These are phyloP conservation scores for Antheraea pernyi DNA, from an alignment of 1,140 invertebrate species.

Conservation along the genomic window DNA sequence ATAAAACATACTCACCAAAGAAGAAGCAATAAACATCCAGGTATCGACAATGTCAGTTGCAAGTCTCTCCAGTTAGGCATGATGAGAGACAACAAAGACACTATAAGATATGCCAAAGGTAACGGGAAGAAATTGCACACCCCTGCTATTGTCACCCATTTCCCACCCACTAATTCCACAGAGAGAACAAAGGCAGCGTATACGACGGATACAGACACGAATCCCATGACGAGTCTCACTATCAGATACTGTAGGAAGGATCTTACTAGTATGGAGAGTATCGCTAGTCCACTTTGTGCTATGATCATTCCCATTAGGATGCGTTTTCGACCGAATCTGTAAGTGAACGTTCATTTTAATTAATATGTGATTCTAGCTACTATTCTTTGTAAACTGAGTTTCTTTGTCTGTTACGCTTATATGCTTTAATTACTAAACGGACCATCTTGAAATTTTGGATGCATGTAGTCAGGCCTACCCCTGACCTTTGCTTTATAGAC, in stretches of 20 bases:
- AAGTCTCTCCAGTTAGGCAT: constrained; percentile 87
- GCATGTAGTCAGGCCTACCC: no score
- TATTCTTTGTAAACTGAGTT: no score
- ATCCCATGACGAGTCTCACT: constrained; percentile 82
- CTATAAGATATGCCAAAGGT: constrained; percentile 85
- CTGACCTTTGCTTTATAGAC: no score
- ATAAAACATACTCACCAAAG: constrained; percentile 79
- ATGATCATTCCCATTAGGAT: constrained; percentile 85
- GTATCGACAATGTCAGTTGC: constrained; percentile 85
- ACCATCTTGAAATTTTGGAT: no score
- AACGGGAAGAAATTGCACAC: constrained; percentile 87
- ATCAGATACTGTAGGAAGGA: constrained; percentile 84
- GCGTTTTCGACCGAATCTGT: constrained; percentile 86
- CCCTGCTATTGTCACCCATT: constrained; percentile 86
- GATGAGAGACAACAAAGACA: constrained; percentile 85
- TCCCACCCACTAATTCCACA: constrained; percentile 86
- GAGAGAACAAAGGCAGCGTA: constrained; percentile 86
- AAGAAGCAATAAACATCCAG: constrained; percentile 83
- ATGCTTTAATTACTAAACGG: no score
- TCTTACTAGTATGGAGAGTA: constrained; percentile 81
- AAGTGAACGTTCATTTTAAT: constrained; percentile 25
- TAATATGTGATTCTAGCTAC: no score
- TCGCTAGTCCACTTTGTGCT: constrained; percentile 83
- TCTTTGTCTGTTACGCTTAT: no score
- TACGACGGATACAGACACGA: constrained; percentile 86